phyloP scores from a whole-genome alignment of 2,113 vertebrate species.

The Thryonomys swinderianus region DNA sequence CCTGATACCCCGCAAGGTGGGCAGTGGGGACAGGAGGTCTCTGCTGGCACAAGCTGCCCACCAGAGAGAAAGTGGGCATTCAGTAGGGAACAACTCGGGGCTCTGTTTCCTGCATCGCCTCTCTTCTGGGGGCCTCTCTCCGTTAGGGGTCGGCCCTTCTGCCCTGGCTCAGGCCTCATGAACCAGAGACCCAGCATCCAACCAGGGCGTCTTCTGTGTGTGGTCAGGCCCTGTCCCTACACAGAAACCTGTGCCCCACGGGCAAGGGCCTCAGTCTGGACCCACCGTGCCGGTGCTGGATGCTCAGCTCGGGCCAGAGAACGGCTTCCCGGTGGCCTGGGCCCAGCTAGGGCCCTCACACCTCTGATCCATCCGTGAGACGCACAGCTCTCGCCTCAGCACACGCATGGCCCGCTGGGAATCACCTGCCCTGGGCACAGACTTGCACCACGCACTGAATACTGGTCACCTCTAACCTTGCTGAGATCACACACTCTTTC shows the following conservation, averaged over 20 bases:
- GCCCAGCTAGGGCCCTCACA: not conserved
- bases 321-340: not conserved
- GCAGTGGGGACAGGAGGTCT: too few relatives aligned
- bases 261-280: rapidly evolving
- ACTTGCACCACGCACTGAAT: rapidly evolving
- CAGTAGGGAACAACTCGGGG: rapidly evolving
- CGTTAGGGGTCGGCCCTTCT: not conserved
- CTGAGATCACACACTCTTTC: too few relatives aligned
- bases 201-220: rapidly evolving
- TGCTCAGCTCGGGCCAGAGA: not conserved
- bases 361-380: rapidly evolving
- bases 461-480: not conserved
- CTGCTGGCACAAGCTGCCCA: rapidly evolving
- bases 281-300: not conserved
- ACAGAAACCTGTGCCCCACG: not conserved
- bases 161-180: not conserved
- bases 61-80: too few relatives aligned
- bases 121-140: too few relatives aligned
- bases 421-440: rapidly evolving
- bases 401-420: rapidly evolving
- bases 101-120: not conserved
- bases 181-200: not conserved
- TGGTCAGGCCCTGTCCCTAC: not conserved
- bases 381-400: rapidly evolving
- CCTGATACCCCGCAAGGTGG: too few relatives aligned